Percentiles rank a stretch among this genome's conserved stretches.
Evolutionary conservation across 2,113 vertebrate genomes (phyloP).

Genomic region (Pitta sordida): DNA sequence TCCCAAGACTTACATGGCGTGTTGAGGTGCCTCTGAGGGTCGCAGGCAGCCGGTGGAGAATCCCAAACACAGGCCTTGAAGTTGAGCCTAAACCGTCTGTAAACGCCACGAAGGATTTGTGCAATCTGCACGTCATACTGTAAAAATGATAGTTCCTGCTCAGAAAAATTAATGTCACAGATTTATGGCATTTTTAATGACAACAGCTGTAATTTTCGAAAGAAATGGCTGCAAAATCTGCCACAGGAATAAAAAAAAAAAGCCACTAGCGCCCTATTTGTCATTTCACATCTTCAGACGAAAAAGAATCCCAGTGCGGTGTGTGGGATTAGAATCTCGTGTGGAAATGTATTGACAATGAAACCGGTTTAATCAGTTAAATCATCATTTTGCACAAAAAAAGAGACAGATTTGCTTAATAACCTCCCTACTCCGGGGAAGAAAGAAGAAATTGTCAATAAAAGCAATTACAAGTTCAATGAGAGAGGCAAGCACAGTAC

Average conservation of each 20-base stretch:
- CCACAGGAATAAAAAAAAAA: neutral
- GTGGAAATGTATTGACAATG: neutral
- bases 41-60: neutral
- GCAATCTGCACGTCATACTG: neutral
- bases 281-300: neutral
- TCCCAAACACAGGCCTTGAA: neutral
- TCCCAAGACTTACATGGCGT: neutral
- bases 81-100: neutral
- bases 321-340: neutral
- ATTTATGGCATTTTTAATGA: neutral
- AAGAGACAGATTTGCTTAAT: conserved; percentile 56
- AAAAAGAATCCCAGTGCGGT: neutral
- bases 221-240: neutral
- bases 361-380: conserved; percentile 39
- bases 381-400: conserved; percentile 45
- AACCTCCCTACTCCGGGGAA: conserved; percentile 13
- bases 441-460: conserved; percentile 50
- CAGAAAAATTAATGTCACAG: neutral
- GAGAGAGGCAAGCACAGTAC: neutral
- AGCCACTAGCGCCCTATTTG: neutral
- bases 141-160: neutral
- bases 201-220: neutral
- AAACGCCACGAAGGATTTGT: neutral
- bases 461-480: conserved; percentile 62
- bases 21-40: neutral